Evolutionary conservation across 2,113 vertebrate species (phyloP).

Genomic region (Gulo gulo): DNA sequence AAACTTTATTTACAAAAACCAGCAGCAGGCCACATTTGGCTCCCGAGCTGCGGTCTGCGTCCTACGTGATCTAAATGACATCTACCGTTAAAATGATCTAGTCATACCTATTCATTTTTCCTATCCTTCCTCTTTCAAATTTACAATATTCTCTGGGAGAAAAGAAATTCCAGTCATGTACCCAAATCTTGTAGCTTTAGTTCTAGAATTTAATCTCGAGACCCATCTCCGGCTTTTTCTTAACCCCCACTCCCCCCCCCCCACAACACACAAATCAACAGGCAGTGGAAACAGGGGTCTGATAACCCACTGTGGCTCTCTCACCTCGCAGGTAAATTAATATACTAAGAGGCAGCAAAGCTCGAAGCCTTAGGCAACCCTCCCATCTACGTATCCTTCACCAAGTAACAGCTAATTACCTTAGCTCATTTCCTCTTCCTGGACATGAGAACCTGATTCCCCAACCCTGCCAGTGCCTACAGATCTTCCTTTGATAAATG

Average conservation of each 20-base stretch:
- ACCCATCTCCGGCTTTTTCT: not conserved
- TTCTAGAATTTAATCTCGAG: slow-evolving; percentile 38
- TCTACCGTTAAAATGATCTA: not conserved
- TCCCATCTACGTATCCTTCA: not conserved
- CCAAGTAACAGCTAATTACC: not conserved
- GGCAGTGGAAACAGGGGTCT: not conserved
- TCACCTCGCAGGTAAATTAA: not conserved
- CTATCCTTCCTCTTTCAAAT: slow-evolving; percentile 2
- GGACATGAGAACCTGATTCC: not conserved
- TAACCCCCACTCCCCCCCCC: not conserved
- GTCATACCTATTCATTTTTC: not conserved
- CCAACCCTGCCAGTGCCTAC: not conserved
- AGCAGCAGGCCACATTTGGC: not conserved
- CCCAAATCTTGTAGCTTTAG: not conserved
- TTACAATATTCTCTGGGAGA: not conserved
- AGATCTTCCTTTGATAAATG: not conserved
- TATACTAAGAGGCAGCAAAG: not conserved
- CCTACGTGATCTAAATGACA: not conserved
- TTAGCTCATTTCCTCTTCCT: not conserved
- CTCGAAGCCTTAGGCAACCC: not conserved
- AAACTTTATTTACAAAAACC: slow-evolving; percentile 43
- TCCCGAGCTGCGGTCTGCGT: not conserved
- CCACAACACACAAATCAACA: not conserved
- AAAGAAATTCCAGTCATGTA: not conserved
- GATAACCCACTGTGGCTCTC: not conserved